A percentile compares a stretch with the other conserved stretches of the same genome.
phyloP scores from a whole-genome alignment of 2,113 vertebrate species.

The Nyctereutes procyonoides region DNA sequence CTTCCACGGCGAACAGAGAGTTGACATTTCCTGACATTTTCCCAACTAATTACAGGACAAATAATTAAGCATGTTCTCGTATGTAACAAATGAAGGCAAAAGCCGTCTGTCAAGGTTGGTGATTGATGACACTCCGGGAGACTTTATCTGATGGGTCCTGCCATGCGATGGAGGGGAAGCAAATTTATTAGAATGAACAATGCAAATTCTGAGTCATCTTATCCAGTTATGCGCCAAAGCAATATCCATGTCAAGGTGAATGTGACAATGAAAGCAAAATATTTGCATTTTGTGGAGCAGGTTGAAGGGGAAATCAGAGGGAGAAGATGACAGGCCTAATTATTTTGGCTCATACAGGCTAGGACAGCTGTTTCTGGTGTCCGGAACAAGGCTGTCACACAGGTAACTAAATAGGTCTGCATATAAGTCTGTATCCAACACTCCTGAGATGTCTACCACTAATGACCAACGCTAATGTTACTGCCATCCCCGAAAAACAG shows the following conservation, averaged over 20 bases:
- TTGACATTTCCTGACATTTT: constrained; percentile 99
- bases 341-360: constrained; percentile 99
- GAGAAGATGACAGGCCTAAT: constrained; percentile 99
- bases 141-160: constrained; percentile 99
- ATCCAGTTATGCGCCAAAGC: constrained; percentile 99
- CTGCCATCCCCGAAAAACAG: constrained; percentile 97
- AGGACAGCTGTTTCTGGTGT: constrained; percentile 99
- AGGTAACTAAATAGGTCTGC: constrained; percentile 99
- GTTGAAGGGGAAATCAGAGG: constrained; percentile 99
- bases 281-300: constrained; percentile 99
- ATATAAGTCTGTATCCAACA: constrained; percentile 96
- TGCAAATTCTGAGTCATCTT: constrained; percentile 99
- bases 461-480: constrained; percentile 99
- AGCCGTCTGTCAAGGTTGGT: constrained; percentile 97
- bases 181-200: constrained; percentile 99
- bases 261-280: constrained; percentile 99
- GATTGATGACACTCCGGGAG: constrained; percentile 99
- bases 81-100: constrained; percentile 99
- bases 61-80: constrained; percentile 99
- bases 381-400: constrained; percentile 99
- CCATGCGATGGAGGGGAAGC: constrained; percentile 94
- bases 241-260: constrained; percentile 99
- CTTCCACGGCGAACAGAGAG: constrained; percentile 98
- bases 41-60: constrained; percentile 99
- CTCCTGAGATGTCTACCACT: constrained; percentile 95